Evolutionary conservation across 2,888 invertebrate genomes (phyloP).

Genomic region (Gerosis bhagava): DNA sequence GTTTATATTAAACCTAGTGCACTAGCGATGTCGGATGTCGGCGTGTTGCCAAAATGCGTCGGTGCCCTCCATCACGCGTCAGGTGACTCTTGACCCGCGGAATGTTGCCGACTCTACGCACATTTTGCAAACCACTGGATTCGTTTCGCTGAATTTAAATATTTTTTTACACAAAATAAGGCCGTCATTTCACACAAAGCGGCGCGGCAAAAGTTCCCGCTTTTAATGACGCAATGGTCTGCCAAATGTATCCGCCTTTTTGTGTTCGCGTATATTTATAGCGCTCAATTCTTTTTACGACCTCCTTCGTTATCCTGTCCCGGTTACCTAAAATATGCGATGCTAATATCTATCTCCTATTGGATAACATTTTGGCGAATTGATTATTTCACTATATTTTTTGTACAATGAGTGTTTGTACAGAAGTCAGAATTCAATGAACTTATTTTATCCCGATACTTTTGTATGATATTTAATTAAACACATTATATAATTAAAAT

Average conservation of each 20-base stretch:
- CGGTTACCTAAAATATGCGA: background rate
- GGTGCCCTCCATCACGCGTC: slow-evolving; percentile 31
- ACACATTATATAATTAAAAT: no score
- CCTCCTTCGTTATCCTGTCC: slow-evolving; percentile 11
- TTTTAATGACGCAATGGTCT: slow-evolving; percentile 24
- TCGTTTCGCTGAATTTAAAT: slow-evolving; percentile 23
- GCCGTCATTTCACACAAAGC: slow-evolving; percentile 36
- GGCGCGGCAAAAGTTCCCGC: slow-evolving; percentile 15
- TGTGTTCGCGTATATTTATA: slow-evolving; percentile 18
- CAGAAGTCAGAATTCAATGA: no score
- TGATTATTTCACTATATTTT: no score
- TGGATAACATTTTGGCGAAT: no score
- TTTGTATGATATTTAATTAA: no score
- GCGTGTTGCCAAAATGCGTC: slow-evolving; percentile 45
- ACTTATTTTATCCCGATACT: no score
- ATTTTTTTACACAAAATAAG: slow-evolving; percentile 25
- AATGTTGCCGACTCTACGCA: slow-evolving; percentile 8
- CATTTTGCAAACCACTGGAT: slow-evolving; percentile 10
- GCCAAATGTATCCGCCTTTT: slow-evolving; percentile 25
- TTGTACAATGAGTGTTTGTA: no score
- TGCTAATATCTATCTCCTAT: no score
- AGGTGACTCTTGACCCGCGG: slow-evolving; percentile 12
- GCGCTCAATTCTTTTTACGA: slow-evolving; percentile 8
- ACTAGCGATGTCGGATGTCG: slow-evolving; percentile 30
- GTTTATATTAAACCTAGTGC: slow-evolving; percentile 16